phyloP scores from a whole-genome alignment of 2,888 invertebrate species.

The Embidobia sp. region DNA sequence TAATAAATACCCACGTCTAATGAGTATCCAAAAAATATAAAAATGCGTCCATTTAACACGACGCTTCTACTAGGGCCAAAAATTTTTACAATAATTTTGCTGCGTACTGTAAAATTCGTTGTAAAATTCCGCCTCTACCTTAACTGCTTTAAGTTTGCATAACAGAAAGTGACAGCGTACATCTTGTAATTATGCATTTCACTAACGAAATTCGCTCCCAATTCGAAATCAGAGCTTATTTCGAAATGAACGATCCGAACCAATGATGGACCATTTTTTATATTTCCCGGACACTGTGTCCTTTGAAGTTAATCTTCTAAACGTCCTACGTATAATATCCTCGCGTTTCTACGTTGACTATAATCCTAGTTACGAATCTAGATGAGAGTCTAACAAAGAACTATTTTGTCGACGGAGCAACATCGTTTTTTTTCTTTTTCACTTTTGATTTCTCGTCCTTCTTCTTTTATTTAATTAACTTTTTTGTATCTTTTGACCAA shows the following conservation, averaged over 20 bases:
- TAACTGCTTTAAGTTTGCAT: neutral
- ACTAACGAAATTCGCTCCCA: neutral
- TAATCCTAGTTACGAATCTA: conserved; percentile 63
- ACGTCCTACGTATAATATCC: conserved; percentile 33
- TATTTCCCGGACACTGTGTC: conserved; percentile 26
- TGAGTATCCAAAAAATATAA: conserved; percentile 44
- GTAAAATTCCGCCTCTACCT: conserved; percentile 20
- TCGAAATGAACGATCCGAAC: too few relatives aligned
- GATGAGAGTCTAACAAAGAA: conserved; percentile 66
- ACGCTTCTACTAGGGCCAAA: neutral
- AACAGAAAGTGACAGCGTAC: too few relatives aligned
- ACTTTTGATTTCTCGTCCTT: conserved; percentile 58
- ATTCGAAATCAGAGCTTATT: neutral
- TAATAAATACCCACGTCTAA: neutral
- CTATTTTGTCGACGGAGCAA: conserved; percentile 66
- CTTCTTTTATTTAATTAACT: conserved; percentile 23
- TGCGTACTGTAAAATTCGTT: conserved; percentile 33
- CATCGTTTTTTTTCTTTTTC: conserved; percentile 33
- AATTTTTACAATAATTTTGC: too few relatives aligned
- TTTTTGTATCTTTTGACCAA: conserved; percentile 66
- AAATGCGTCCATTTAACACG: conserved; percentile 28
- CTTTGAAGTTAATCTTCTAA: conserved; percentile 14
- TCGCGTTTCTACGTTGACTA: conserved; percentile 66
- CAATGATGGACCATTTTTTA: conserved; percentile 31
- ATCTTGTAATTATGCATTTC: too few relatives aligned